Conservation (phyloP, 2,888 invertebrate genomes). For the Ceratothoa steindachneri region DNA sequence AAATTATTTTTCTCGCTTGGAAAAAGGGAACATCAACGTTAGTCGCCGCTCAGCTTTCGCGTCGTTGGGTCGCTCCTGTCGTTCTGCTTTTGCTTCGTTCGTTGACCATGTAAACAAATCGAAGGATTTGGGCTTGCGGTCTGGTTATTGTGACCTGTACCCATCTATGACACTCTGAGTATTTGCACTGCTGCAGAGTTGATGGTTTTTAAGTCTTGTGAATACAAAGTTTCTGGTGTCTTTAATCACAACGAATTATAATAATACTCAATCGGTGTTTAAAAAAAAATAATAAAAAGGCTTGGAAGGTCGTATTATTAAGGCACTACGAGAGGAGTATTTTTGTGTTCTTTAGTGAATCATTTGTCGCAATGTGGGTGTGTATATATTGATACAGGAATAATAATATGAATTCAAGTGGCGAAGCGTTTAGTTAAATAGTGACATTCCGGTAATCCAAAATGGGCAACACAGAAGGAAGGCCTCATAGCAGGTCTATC, state of each 20-base stretch:
- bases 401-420: background rate
- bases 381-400: background rate
- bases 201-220: no score
- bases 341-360: background rate
- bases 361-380: background rate
- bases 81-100: background rate
- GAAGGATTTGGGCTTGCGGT: background rate
- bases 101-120: background rate
- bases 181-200: no score
- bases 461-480: conserved; percentile 3
- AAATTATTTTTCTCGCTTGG: no score
- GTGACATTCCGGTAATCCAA: background rate
- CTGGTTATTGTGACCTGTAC: background rate
- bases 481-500: background rate
- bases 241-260: no score
- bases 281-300: no score
- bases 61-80: background rate
- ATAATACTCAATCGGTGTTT: no score
- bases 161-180: background rate
- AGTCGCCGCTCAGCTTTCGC: background rate
- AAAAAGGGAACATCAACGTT: no score
- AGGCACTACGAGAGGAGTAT: no score
- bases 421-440: background rate
- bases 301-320: no score
- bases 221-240: background rate